phyloP scores from a whole-genome alignment of 2,797 vertebrate species.

The Clarias fuscus region DNA sequence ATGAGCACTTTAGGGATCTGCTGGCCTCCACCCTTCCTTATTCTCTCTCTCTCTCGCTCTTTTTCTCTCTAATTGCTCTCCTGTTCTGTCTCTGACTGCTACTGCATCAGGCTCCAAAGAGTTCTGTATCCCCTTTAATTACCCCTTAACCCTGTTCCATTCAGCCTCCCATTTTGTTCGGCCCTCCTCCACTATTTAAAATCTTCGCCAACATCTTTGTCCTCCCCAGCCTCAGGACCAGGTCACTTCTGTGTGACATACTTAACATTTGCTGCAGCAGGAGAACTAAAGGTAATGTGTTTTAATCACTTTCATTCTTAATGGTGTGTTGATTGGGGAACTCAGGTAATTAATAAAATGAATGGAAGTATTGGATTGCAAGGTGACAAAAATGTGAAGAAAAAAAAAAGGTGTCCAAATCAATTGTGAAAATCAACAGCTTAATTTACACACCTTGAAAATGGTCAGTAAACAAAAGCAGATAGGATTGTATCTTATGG shows the following conservation, averaged over 20 bases:
- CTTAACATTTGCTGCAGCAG: slow-evolving; percentile 39
- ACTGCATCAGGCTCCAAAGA: slow-evolving; percentile 64
- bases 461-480: background rate
- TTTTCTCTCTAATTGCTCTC: slow-evolving; percentile 51
- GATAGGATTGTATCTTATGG: slow-evolving; percentile 25
- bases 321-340: background rate
- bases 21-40: slow-evolving; percentile 36
- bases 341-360: background rate
- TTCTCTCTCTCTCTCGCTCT: slow-evolving; percentile 50
- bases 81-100: slow-evolving; percentile 45
- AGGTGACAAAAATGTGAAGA: background rate
- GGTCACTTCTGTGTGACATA: slow-evolving; percentile 41
- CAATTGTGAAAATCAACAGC: background rate
- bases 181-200: slow-evolving; percentile 72
- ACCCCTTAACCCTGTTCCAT: slow-evolving; percentile 55
- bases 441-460: background rate
- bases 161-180: slow-evolving; percentile 65
- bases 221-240: slow-evolving; percentile 54
- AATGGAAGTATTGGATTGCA: background rate
- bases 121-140: slow-evolving; percentile 75
- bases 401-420: background rate
- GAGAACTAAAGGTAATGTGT: slow-evolving; percentile 63
- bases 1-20: slow-evolving; percentile 49
- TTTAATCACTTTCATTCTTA: slow-evolving; percentile 12
- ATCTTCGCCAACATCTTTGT: slow-evolving; percentile 57